A percentile compares a stretch with the other conserved stretches of the same genome.
phyloP scores from a whole-genome alignment of 2,888 invertebrate species.

The Dysmachus trigonus region DNA sequence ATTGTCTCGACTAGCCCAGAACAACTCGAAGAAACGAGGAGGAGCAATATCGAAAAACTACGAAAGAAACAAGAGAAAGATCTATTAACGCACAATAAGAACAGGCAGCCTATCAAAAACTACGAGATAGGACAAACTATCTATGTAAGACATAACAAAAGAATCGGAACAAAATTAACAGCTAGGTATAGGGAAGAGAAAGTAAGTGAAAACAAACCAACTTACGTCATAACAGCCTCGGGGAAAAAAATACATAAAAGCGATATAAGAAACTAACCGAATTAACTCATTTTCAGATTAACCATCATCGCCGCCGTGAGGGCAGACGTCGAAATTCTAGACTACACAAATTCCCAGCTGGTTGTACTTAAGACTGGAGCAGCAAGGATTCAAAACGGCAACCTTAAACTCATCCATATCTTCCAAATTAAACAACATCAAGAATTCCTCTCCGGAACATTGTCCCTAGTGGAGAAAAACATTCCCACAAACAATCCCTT shows the following conservation, averaged over 20 bases:
- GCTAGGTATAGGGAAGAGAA: slow-evolving; percentile 7
- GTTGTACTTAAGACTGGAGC: no score
- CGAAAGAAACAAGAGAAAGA: neutral
- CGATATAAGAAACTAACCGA: slow-evolving; percentile 10
- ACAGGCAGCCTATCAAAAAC: slow-evolving; percentile 26
- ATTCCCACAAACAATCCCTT: neutral
- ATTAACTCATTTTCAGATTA: neutral
- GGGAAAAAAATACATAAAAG: slow-evolving; percentile 40
- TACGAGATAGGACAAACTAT: slow-evolving; percentile 19
- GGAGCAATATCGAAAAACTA: neutral
- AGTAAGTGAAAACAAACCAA: slow-evolving; percentile 23
- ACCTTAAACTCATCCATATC: slow-evolving; percentile 45
- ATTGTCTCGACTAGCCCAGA: neutral
- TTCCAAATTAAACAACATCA: slow-evolving; percentile 37
- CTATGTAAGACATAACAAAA: slow-evolving; percentile 30
- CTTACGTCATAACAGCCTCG: slow-evolving; percentile 24
- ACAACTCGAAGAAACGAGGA: neutral
- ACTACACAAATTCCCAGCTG: no score
- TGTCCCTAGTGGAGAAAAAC: slow-evolving; percentile 17
- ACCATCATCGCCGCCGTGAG: neutral
- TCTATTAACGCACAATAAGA: slow-evolving; percentile 1
- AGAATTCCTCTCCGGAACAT: slow-evolving; percentile 24
- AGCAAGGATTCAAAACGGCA: slow-evolving; percentile 41
- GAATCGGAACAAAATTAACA: slow-evolving; percentile 28
- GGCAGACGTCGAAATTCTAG: no score